Evolutionary conservation across 2,888 invertebrate genomes (phyloP), one percentile per base, ranked within the genome.

Genomic region (Nezara viridula): DNA sequence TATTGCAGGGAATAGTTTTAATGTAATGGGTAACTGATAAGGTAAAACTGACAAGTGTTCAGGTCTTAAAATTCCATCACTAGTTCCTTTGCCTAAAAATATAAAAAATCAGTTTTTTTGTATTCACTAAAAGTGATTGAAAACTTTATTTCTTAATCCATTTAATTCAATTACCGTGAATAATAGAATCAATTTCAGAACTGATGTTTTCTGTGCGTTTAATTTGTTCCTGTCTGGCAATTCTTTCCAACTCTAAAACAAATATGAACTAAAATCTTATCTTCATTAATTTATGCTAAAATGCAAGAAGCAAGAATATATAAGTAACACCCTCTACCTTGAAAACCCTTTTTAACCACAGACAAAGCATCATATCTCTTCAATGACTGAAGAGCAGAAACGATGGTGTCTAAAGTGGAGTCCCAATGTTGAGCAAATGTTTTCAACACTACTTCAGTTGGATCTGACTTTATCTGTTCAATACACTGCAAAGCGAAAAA

Each of bases 11-110:
- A 88, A 88, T 27, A 27, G n/a, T 47, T 55, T 88, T 49, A 88
- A 73, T 40, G 88, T 88, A 21, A 88, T 88, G 2, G 88, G 88
- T 27, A 88, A 21, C 32, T 88, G 88, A 73, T 66, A 88, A 5
- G 88, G n/a, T 19, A 88, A 66, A 47, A 55, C n/a, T 47, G 44
- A 52, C 40, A 66, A 37, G 27, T 85, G 24, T 32, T 89, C 86
- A n/a, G 89, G 89, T 32, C 85, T 44, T 55, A 89, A 86, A 60
- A 89, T 89, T 44, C 89, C 89, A 66, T 89, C 85, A 3, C 85
- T 77, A 19, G 89, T 89, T 7, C 89, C 85, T 86, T 85, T 89
- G 40, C 60, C 86, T 89, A 49, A 81, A 77, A 85, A 66, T 32
- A 32, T 50, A 86, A 27, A 32, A 49, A 50, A 49, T 12, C n/a